phyloP scores from a whole-genome alignment of 2,888 invertebrate genomes.

The Trissolcus japonicus region DNA sequence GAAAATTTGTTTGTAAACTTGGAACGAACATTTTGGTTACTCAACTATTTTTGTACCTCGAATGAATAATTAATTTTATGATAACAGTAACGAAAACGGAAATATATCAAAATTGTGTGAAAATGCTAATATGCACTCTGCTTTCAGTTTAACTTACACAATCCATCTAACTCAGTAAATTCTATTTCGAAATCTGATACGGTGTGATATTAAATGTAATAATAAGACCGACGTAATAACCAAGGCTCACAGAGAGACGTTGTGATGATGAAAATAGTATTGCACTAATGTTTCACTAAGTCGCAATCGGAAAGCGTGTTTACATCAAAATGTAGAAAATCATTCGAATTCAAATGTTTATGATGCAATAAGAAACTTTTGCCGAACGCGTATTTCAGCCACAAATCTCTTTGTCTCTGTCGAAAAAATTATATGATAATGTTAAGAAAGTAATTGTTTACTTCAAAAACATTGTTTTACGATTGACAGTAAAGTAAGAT shows the following conservation, averaged over 20 bases:
- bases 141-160: constrained; percentile 19
- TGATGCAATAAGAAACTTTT: no score
- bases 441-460: no score
- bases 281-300: no score
- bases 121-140: constrained; percentile 5
- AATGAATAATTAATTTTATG: not conserved
- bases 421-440: no score
- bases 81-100: not conserved
- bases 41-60: no score
- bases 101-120: not conserved
- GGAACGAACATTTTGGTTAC: no score
- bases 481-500: constrained; percentile 13
- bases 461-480: not conserved
- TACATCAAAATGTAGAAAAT: no score
- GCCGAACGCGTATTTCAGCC: not conserved
- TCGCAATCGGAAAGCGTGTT: no score
- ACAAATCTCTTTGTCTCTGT: not conserved
- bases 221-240: constrained; percentile 3
- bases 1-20: no score
- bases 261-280: no score
- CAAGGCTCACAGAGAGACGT: not conserved
- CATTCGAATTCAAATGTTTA: no score
- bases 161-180: constrained; percentile 24
- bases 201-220: constrained; percentile 13
- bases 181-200: constrained; percentile 18